phyloP scores from a whole-genome alignment of 2,797 vertebrate species.

The Steatocranus sp. region DNA sequence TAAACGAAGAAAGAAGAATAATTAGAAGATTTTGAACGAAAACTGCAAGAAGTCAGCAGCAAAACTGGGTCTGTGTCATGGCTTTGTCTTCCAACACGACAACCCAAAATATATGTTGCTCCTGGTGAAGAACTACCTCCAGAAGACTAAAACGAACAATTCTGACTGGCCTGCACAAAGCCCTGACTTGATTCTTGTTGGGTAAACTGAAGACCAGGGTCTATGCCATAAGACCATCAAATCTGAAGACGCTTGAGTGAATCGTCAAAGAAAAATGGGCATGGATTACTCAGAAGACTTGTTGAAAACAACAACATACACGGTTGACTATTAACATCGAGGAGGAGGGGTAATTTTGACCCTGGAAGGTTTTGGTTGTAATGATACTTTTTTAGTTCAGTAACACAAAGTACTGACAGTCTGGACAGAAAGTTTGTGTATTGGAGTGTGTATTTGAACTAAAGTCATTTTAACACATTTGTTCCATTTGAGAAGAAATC shows the following conservation, averaged over 20 bases:
- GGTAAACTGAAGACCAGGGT: not conserved
- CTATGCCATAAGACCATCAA: rapidly evolving
- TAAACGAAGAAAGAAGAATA: not conserved
- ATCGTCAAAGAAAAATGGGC: rapidly evolving
- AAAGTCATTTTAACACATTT: not conserved
- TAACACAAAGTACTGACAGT: not conserved
- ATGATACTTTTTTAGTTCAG: not conserved
- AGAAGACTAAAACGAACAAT: rapidly evolving
- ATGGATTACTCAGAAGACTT: not conserved
- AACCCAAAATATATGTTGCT: rapidly evolving
- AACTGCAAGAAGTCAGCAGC: not conserved
- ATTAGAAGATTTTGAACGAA: rapidly evolving
- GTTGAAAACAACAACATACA: rapidly evolving
- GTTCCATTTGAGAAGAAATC: not conserved
- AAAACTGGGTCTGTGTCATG: not conserved
- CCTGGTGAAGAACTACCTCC: not conserved
- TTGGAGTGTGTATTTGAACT: not conserved
- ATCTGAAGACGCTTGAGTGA: rapidly evolving
- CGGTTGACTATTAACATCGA: rapidly evolving
- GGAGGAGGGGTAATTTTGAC: not conserved
- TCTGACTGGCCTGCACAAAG: not conserved
- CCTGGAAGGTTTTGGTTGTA: rapidly evolving
- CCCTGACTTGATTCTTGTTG: not conserved
- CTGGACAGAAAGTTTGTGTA: not conserved
- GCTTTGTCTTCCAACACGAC: not conserved